These are phyloP conservation scores for Poeciliopsis turneri DNA, from an alignment of 2,797 vertebrate genomes.

Conservation along the genomic window DNA sequence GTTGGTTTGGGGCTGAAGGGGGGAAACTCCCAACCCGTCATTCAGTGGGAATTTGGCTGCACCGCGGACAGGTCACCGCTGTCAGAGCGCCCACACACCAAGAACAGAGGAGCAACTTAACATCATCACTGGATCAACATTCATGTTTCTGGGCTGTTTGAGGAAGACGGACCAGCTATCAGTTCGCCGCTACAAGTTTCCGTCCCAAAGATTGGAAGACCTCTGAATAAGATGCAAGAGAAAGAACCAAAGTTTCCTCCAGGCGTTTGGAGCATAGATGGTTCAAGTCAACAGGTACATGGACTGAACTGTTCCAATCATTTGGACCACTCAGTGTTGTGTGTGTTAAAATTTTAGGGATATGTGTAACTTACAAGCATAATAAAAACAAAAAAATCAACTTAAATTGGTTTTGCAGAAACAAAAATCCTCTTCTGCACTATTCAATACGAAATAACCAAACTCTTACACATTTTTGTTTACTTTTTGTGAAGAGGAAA, in stretches of 20 bases:
- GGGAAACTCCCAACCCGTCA: not conserved
- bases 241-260: not conserved
- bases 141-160: not conserved
- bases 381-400: no score
- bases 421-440: no score
- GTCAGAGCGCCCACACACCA: not conserved
- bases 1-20: not conserved
- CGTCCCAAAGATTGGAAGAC: not conserved
- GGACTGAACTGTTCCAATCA: no score
- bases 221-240: not conserved
- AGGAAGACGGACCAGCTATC: not conserved
- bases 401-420: no score
- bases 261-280: not conserved
- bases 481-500: no score
- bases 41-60: not conserved
- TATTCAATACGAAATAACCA: no score
- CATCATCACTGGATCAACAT: not conserved
- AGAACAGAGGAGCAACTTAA: not conserved
- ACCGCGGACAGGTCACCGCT: not conserved
- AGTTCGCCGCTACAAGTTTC: not conserved
- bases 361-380: no score
- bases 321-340: no score
- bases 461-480: no score
- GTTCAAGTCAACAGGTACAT: not conserved
- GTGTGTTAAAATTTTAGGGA: no score